phyloP scores from a whole-genome alignment of 2,113 vertebrate genomes.

The Carassius auratus region DNA sequence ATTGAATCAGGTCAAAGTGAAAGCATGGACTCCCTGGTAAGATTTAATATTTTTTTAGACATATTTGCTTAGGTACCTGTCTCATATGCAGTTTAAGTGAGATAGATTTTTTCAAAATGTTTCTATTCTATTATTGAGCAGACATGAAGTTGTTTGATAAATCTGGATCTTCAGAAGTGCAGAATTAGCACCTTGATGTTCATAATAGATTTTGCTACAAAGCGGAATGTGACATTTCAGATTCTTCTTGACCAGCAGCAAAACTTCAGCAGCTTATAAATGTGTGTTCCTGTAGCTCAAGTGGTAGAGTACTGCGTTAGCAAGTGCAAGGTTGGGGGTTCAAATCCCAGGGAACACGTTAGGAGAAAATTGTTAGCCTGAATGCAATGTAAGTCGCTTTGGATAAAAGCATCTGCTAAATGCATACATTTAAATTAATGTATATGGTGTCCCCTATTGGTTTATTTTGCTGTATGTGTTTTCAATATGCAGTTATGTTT shows the following conservation, averaged over 20 bases:
- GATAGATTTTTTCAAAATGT: too few relatives aligned
- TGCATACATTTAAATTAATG: not conserved
- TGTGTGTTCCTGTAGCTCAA: too few relatives aligned
- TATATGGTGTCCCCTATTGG: not conserved
- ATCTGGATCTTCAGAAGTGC: not conserved
- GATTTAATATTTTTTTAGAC: slow-evolving; percentile 12
- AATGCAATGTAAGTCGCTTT: too few relatives aligned
- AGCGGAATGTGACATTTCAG: not conserved
- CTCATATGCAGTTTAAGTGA: too few relatives aligned
- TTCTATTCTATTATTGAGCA: too few relatives aligned
- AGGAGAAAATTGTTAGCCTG: too few relatives aligned
- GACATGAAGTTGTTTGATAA: too few relatives aligned
- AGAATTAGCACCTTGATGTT: not conserved
- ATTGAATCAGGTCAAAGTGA: slow-evolving; percentile 1
- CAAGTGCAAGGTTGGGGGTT: too few relatives aligned
- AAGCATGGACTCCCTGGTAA: slow-evolving; percentile 47
- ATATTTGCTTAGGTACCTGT: too few relatives aligned
- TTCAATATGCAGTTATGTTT: not conserved
- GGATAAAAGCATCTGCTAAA: too few relatives aligned
- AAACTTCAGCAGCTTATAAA: not conserved
- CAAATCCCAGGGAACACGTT: too few relatives aligned
- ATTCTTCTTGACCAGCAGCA: not conserved
- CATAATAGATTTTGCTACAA: not conserved
- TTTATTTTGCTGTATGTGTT: not conserved
- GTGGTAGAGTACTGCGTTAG: too few relatives aligned